Evolutionary conservation across 2,888 invertebrate genomes (phyloP), one percentile per base, ranked within the genome.

Genomic region (Chrysomela aeneicollis): DNA sequence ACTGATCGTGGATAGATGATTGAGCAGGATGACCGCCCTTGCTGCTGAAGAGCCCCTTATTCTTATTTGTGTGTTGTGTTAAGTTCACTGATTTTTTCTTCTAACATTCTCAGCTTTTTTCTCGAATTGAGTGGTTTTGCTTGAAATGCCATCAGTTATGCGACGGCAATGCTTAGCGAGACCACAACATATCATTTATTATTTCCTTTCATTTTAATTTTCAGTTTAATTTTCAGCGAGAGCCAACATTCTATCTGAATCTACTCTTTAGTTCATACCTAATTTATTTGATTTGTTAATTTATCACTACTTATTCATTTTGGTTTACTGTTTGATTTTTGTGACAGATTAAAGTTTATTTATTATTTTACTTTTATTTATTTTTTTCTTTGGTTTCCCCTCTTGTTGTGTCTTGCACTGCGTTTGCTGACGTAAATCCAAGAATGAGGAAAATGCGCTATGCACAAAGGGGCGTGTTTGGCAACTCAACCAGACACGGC

Each of bases 11-110:
- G 69, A 63, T 70, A 70, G 73, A 69, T 67, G 68, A 67, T 74
- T 69, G 49, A 59, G 32, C 46, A 53, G 47, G 52, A 69, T 62
- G 69, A 67, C 54, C 60, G 72, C 74, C 76, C 76, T 71, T 71
- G 65, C 68, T 73, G 73, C 74, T 71, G 61, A 64, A 72, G 64
- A 66, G 70, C 73, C 73, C 65, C 71, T 68, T 72, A 70, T 73
- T 73, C 72, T 76, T 74, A 73, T 74, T 73, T 79, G 81, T 82
- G 81, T 81, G 78, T 81, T 82, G 79, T 80, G 79, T 79, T 79
- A 75, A 78, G 75, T 81, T 81, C 67, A 62, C 64, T 61, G 65
- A 62, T 66, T 68, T 64, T 54, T 58, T 73, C 76, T 76, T 77
- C 75, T 77, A 77, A 77, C 76, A 75, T 76, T 74, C 73, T 74